Base-by-base conservation (phyloP, 2,888 invertebrate genomes). In the Platycheirus rosarum region DNA sequence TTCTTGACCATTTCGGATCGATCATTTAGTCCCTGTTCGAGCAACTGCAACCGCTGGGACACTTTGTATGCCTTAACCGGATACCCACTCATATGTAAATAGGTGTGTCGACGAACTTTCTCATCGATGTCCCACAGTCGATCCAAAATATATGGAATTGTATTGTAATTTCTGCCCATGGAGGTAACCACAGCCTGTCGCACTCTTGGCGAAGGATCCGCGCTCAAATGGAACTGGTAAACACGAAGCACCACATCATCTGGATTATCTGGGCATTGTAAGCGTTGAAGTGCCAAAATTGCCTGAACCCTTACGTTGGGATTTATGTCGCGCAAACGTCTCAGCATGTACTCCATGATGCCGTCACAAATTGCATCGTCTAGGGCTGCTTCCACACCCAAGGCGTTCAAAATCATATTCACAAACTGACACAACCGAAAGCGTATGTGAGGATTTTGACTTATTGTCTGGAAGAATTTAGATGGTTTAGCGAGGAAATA, bases 291-390 rank as follows among this genome's bases (percentile, higher is more conserved):
- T 0, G 96, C 95, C 26, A 93, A 89, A 0, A 96, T 94, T 0
- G 97, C 97, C 86, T 97, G 94, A 35, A 94, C 93, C 16, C 97
- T 92, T 2, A 97, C 95, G 57, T 93, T 93, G 0, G 95, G 92
- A 48, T 95, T 93, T 7, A 93, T 93, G 87, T 97, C 97, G 91
- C 95, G 91, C 0, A 94, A 88, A 29, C 95, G 91, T 46, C 93
- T 92, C 68, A 93, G 89, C 93, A 97, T 95, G 60, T 93, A 93
- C 20, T 92, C 91, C 68, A 94, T 92, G 37, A 97, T 93, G 85
- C 93, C 92, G 80, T 95, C 94, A 88, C 95, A 97, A 3, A 96
- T 91, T 20, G 93, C 92, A 89, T 95, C 96, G 86, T 95, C 96
- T 1, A 97, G 91, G 1, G 93, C 93, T 0, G 95, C 96, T 86